A percentile compares a stretch with the other conserved stretches of the same genome.
Conservation (phyloP, 1,140 invertebrate species). For the Drosophila santomea region DNA sequence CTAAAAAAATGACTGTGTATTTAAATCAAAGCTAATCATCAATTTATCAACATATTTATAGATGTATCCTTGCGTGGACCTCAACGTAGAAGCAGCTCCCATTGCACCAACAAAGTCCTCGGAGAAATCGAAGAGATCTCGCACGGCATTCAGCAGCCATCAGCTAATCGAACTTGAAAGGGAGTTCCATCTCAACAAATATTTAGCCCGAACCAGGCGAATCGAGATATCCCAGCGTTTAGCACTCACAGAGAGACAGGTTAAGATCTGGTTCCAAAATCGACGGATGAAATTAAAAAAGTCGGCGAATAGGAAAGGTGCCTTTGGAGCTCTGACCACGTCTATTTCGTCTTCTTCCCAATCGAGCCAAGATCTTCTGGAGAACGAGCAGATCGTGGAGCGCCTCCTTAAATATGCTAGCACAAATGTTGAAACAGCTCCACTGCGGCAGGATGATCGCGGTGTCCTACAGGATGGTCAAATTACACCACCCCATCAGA, state of each 20-base stretch:
- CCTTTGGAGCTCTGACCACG: background rate
- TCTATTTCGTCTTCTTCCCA: background rate
- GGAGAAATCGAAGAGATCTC: conserved; percentile 79
- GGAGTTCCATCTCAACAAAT: conserved; percentile 87
- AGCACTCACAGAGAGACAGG: conserved; percentile 92
- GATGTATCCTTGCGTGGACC: conserved; percentile 6
- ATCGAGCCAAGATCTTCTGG: background rate
- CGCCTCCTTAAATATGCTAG: conserved; percentile 54
- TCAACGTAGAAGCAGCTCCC: conserved; percentile 2
- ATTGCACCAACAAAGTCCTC: background rate
- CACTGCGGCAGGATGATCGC: background rate
- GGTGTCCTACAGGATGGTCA: conserved; percentile 1
- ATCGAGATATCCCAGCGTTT: conserved; percentile 91
- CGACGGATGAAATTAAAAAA: conserved; percentile 78
- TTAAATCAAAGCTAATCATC: background rate
- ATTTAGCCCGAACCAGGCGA: conserved; percentile 91
- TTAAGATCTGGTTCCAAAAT: conserved; percentile 93
- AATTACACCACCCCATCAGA: conserved; percentile 36
- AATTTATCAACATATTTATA: background rate
- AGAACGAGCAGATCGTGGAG: conserved; percentile 63
- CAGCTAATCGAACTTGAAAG: conserved; percentile 89
- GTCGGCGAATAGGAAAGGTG: conserved; percentile 24
- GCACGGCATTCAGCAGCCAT: conserved; percentile 92
- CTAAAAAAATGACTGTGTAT: too few relatives aligned
- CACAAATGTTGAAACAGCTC: conserved; percentile 4